Evolutionary conservation across 2,797 vertebrate genomes (phyloP).

Genomic region (Eulemur mongoz): DNA sequence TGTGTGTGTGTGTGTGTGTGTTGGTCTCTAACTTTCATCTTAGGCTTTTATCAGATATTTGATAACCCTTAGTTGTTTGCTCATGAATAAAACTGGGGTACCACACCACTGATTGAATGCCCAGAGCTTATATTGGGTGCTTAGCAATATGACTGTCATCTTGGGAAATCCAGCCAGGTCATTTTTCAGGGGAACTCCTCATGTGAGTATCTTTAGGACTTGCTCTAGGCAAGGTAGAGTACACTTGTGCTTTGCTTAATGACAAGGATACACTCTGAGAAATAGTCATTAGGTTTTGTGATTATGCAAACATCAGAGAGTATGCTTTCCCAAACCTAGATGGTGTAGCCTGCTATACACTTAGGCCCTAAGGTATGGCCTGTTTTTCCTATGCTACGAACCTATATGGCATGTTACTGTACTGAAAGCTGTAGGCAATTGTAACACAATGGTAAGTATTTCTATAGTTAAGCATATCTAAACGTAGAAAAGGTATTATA

Average conservation of each 20-base stretch:
- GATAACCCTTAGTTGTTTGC: slow-evolving; percentile 1
- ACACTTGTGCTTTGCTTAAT: neutral
- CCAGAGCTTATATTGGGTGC: neutral
- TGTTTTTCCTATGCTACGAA: neutral
- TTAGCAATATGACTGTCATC: neutral
- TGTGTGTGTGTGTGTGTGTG: neutral
- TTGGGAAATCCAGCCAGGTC: neutral
- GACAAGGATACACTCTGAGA: neutral
- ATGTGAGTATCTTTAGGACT: neutral
- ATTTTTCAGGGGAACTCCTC: neutral
- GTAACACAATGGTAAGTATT: too few relatives aligned
- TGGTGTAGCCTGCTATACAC: neutral
- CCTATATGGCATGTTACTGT: neutral
- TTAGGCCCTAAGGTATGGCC: neutral
- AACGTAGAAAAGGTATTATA: neutral
- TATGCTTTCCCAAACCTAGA: neutral
- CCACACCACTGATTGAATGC: neutral
- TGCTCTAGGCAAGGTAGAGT: neutral
- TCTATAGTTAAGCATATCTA: too few relatives aligned
- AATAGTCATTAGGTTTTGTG: too few relatives aligned
- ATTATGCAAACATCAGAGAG: neutral
- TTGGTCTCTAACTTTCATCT: neutral
- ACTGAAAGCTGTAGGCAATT: too few relatives aligned
- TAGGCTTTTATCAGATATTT: neutral
- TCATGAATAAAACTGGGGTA: neutral